These are phyloP conservation scores for Lonchura striata DNA, from an alignment of 2,113 vertebrate genomes.

Conservation along the genomic window DNA sequence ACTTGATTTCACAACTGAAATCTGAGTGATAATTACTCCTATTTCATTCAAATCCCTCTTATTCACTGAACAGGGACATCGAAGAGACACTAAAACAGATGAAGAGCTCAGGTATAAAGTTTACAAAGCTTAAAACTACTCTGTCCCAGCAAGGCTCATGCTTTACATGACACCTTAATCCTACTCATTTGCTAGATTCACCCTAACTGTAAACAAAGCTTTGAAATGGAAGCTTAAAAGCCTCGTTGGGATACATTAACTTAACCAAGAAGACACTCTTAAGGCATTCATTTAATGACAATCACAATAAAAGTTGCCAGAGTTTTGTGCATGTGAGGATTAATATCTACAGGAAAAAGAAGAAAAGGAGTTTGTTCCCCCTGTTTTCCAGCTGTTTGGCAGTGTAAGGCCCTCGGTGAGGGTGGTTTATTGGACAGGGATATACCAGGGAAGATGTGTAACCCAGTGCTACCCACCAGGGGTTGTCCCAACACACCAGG, in stretches of 20 bases:
- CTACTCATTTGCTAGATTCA: constrained; percentile 72
- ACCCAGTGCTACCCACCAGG: not conserved
- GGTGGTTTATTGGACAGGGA: not conserved
- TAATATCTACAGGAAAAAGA: not conserved
- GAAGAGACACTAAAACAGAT: constrained; percentile 19
- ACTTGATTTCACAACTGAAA: constrained; percentile 18
- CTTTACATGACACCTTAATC: constrained; percentile 68
- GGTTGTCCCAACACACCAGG: rapidly evolving
- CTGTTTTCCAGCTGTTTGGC: not conserved
- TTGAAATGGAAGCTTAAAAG: constrained; percentile 65
- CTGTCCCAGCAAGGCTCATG: constrained; percentile 39
- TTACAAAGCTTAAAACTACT: constrained; percentile 55
- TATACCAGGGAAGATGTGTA: not conserved
- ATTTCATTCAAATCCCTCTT: constrained; percentile 29
- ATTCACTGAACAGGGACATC: not conserved
- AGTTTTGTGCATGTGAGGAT: not conserved
- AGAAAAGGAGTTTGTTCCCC: not conserved
- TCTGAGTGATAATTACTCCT: constrained; percentile 14
- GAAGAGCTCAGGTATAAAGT: constrained; percentile 12
- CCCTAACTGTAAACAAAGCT: constrained; percentile 61
- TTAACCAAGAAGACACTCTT: constrained; percentile 54
- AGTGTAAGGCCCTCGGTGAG: rapidly evolving
- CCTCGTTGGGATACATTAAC: constrained; percentile 55
- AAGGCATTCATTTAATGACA: constrained; percentile 59
- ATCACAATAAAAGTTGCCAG: not conserved